Conservation (phyloP, 2,888 invertebrate species). For the Eucera pruinosa region DNA sequence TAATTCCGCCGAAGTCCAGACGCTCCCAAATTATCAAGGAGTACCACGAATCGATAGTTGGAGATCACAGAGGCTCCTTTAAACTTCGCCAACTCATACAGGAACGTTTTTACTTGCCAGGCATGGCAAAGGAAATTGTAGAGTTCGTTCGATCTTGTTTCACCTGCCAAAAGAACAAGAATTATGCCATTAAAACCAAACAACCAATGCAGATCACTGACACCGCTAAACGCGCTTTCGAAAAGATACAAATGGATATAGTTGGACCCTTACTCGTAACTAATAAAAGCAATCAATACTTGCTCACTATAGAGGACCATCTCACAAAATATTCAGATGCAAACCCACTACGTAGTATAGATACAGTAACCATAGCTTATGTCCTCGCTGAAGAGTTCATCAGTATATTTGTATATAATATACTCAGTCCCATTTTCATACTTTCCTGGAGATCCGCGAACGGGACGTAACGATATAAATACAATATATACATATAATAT, state of each 20-base stretch:
- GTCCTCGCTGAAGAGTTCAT: not conserved
- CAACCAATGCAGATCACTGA: not conserved
- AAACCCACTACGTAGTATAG: not conserved
- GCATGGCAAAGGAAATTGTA: not conserved
- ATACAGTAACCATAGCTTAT: not conserved
- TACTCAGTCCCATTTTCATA: no score
- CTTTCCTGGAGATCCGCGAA: no score
- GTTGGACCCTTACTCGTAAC: not conserved
- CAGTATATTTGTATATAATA: not conserved
- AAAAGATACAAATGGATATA: not conserved
- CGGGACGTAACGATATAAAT: no score
- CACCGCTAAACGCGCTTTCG: not conserved
- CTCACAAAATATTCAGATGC: constrained; percentile 6
- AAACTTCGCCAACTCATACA: no score
- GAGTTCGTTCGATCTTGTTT: not conserved
- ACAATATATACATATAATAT: no score
- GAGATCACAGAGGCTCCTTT: no score
- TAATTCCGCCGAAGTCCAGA: not conserved
- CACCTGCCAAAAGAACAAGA: not conserved
- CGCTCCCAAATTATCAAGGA: not conserved
- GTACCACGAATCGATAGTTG: no score
- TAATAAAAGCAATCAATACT: not conserved
- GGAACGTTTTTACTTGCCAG: no score
- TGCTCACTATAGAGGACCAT: no score
- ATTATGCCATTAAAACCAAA: not conserved